Percentiles rank a stretch among this genome's conserved stretches.
phyloP scores from a whole-genome alignment of 1,140 invertebrate species.

The Listronotus oregonensis region DNA sequence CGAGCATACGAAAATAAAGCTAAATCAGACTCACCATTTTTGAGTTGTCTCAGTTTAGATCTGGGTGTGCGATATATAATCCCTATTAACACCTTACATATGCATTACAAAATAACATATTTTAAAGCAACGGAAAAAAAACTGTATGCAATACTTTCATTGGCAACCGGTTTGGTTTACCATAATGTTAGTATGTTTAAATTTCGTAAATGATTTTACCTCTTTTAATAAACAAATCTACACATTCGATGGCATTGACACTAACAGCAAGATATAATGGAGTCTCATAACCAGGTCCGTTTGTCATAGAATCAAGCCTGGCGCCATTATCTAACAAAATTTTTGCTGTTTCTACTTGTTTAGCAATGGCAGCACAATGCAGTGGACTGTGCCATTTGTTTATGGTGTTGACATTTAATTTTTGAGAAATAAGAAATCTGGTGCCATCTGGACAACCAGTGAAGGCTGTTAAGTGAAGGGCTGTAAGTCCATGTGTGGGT shows the following conservation, averaged over 20 bases:
- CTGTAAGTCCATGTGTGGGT: conserved; percentile 67
- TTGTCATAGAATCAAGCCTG: conserved; percentile 58
- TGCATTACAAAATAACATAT: too few species aligned
- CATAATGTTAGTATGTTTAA: too few species aligned
- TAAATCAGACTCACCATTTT: too few species aligned
- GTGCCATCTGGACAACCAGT: conserved; percentile 71
- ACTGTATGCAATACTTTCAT: too few species aligned
- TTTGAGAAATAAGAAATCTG: conserved; percentile 67
- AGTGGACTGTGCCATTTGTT: conserved; percentile 73
- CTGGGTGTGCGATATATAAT: too few species aligned
- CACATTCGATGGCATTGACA: conserved; percentile 72
- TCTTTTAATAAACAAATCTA: conserved; percentile 69
- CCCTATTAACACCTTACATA: too few species aligned
- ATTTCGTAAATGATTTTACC: conserved; percentile 46
- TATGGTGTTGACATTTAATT: conserved; percentile 68
- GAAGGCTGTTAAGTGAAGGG: conserved; percentile 74
- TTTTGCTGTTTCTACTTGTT: conserved; percentile 71
- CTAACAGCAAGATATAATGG: conserved; percentile 76
- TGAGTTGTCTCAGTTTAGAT: too few species aligned
- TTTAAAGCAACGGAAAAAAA: too few species aligned
- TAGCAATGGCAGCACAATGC: conserved; percentile 80
- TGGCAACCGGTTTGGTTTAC: too few species aligned
- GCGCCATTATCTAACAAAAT: conserved; percentile 70
- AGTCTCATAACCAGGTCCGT: conserved; percentile 71
- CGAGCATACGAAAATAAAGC: too few species aligned